These are phyloP conservation scores for Catocala fraxini DNA, from an alignment of 2,888 invertebrate species.

Conservation along the genomic window DNA sequence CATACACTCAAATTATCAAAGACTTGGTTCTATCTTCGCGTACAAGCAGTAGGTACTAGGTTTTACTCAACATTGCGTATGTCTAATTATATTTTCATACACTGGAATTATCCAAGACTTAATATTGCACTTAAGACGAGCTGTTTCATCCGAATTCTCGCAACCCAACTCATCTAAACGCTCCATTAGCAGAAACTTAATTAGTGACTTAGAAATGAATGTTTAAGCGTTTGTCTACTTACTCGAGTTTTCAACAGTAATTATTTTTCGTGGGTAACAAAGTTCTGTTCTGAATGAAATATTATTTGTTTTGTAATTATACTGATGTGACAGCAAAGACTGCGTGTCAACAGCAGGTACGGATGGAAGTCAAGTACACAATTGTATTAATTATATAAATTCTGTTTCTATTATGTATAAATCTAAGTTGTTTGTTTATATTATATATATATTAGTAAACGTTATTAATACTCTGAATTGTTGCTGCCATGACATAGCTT, in stretches of 20 bases:
- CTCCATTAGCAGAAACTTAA: conserved; percentile 46
- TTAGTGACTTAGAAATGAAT: conserved; percentile 50
- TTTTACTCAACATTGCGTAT: neutral
- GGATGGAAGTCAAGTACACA: neutral
- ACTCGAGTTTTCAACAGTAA: conserved; percentile 53
- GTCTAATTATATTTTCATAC: conserved; percentile 10
- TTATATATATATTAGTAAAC: too few relatives aligned
- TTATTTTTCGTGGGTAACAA: conserved; percentile 33
- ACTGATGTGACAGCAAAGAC: conserved; percentile 9
- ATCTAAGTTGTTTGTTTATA: too few relatives aligned
- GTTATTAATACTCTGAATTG: too few relatives aligned
- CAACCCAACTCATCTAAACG: conserved; percentile 29
- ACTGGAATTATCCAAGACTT: conserved; percentile 17
- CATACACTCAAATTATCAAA: conserved; percentile 14
- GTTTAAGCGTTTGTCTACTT: conserved; percentile 46
- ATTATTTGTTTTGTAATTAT: conserved; percentile 42
- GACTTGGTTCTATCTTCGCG: too few relatives aligned
- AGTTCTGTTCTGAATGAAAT: conserved; percentile 32
- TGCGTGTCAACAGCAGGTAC: neutral
- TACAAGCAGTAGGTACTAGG: neutral
- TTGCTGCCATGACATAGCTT: too few relatives aligned
- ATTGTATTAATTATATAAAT: neutral
- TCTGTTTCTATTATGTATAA: too few relatives aligned
- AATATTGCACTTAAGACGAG: conserved; percentile 23
- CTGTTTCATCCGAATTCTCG: conserved; percentile 26